Conservation (phyloP, 2,888 invertebrate species). For the Platycheirus albimanus region DNA sequence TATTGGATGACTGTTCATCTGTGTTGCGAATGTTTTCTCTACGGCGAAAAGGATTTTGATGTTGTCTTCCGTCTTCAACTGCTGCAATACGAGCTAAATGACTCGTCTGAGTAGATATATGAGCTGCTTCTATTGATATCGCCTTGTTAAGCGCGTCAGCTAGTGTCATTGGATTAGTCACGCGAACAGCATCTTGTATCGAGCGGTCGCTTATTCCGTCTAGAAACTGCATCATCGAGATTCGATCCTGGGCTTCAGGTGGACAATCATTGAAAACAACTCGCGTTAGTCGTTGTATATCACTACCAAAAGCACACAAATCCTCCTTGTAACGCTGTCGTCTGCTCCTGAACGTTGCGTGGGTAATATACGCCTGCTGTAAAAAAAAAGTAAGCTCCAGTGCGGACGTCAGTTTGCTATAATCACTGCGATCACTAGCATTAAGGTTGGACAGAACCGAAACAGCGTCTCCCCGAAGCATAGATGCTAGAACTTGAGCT, state of each 20-base stretch:
- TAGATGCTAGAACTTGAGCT: background rate
- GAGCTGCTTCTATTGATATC: slow-evolving; percentile 1
- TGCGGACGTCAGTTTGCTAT: background rate
- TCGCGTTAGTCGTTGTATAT: background rate
- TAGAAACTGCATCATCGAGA: slow-evolving; percentile 25
- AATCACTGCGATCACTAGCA: too few relatives aligned
- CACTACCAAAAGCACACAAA: slow-evolving; percentile 3
- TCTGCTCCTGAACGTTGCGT: too few relatives aligned
- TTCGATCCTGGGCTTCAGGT: slow-evolving; percentile 4
- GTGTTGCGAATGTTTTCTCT: background rate
- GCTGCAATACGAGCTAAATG: slow-evolving; percentile 3
- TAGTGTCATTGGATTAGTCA: background rate
- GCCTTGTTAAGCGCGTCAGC: too few relatives aligned
- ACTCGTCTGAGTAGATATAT: too few relatives aligned
- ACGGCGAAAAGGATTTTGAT: background rate
- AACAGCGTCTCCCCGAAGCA: slow-evolving; percentile 16
- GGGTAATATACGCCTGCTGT: slow-evolving; percentile 3
- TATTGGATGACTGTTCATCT: background rate
- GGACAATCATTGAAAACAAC: slow-evolving; percentile 3
- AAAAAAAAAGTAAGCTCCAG: slow-evolving; percentile 11
- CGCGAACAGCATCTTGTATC: background rate
- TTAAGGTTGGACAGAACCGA: background rate
- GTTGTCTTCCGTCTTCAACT: background rate
- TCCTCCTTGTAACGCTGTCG: slow-evolving; percentile 10
- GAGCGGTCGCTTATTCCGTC: slow-evolving; percentile 13